A percentile compares a stretch with the other conserved stretches of the same genome.
phyloP scores from a whole-genome alignment of 2,888 invertebrate species.

The Pinctada fucata region DNA sequence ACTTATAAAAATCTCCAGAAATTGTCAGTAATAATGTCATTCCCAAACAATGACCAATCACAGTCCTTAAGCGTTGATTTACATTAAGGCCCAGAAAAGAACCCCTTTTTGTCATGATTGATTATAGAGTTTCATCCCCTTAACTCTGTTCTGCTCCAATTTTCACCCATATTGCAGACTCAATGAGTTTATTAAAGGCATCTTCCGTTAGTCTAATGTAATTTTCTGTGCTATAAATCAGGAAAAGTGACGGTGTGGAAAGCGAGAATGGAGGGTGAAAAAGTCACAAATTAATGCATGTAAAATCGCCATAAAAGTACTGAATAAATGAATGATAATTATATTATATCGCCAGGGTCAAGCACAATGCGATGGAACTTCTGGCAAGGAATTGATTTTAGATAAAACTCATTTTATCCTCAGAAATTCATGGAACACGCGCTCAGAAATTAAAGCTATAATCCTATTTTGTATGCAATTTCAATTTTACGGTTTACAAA shows the following conservation, averaged over 20 bases:
- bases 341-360: background rate
- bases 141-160: background rate
- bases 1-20: too few relatives aligned
- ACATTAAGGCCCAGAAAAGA: too few relatives aligned
- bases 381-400: background rate
- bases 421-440: background rate
- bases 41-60: too few relatives aligned
- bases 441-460: background rate
- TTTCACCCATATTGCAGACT: background rate
- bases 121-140: background rate
- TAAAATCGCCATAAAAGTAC: background rate
- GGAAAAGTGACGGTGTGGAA: background rate
- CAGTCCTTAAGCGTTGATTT: too few relatives aligned
- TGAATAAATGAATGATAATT: constrained; percentile 1
- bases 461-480: background rate
- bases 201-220: background rate
- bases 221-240: background rate
- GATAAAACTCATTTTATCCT: background rate
- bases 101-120: too few relatives aligned
- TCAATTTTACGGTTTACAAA: background rate
- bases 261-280: background rate
- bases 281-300: background rate
- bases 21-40: too few relatives aligned
- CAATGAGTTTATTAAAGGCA: background rate
- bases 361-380: background rate